Evolutionary conservation across 2,888 invertebrate species (phyloP), one percentile per base, ranked within the genome.

Genomic region (Cyrtodaria siliqua): DNA sequence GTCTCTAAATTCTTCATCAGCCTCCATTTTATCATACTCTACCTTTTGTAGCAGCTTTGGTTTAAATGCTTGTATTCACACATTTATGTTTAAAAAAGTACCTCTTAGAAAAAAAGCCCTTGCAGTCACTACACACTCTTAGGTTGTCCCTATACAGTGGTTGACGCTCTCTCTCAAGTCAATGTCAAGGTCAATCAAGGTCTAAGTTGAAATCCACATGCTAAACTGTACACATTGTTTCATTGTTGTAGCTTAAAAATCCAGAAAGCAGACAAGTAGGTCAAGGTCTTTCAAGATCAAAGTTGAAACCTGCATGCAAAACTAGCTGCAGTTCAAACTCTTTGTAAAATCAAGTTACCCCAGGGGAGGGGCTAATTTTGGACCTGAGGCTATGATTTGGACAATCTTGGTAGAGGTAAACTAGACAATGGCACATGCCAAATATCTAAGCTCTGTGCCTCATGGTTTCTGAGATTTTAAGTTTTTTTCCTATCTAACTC

Each of bases 61-160:
- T 56, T 70, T 62, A 33, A 70, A 24, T 18, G 70, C 55, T 42
- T 38, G 38, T 20, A 49, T 23, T 42, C 3, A 33, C n/a, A 63
- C 70, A 63, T 63, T 49, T 63, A 57, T 70, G 70, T 50, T 70
- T 70, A 23, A 50, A 70, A 40, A 70, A 70, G 23, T 55, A 64
- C 23, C 42, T 56, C 27, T 63, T 63, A 1, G 52, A 27, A 24
- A 26, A 56, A 33, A 27, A 64, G n/a, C 63, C 52, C 2, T 56
- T 56, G 29, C 63, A 63, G n/a, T 64, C 63, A 12, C 18, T 24
- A 23, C 71, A 71, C 2, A 56, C 63, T 27, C 63, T 56, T 2
- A 71, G 42, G 8, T 63, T 52, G 33, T 71, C 57, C 23, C 57
- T 33, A 38, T n/a, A 23, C 14, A 49, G 29, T 9, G 60, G 57